Evolutionary conservation across 64 coral and sea anemone genomes (phyloP), one percentile per base, ranked within the genome.

Genomic region (Pachyseris speciosa): DNA sequence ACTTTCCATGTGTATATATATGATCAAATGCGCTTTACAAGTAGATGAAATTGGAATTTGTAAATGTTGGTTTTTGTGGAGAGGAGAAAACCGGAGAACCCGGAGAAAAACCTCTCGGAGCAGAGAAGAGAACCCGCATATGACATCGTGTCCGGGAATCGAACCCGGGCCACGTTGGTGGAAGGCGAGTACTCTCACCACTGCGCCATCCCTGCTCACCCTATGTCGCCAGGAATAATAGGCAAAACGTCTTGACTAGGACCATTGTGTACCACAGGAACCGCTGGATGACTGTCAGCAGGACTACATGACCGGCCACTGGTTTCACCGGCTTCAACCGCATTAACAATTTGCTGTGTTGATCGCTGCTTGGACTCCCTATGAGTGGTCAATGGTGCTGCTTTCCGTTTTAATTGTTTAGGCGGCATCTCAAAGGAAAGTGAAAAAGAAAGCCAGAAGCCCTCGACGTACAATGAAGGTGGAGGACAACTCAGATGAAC

Each of bases 361-460:
- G 74, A 31, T 44, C 44, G 40, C 74, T 42, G 27, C 74, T 78
- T 78, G 22, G 74, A 43, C 19, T 53, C 40, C 42, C 9, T 78
- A 48, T 19, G 27, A 27, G 37, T 78, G 38, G 20, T 78, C 43
- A 32, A 78, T 51, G 74, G 44, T 51, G 42, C 57, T 61, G 57
- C 27, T 61, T 61, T 78, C 44, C 43, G 74, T 48, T 52, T 25
- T 30, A 13, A 13, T 12, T 52, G 74, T n/a, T 78, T 50, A 52
- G 74, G 74, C 47, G 44, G 74, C 74, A 78, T 55, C 74, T 78
- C 27, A 51, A 11, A 78, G 16, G 26, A 78, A 76, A 76, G 4
- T 61, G 52, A 45, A 25, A 13, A 33, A 45, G 42, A 45, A 45
- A 34, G 44, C 74, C 24, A 1, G 17, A 52, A 78, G 27, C 15